Percentiles rank a stretch among this genome's conserved stretches.
phyloP scores from a whole-genome alignment of 2,888 invertebrate species.

The Ochropleura leucogaster region DNA sequence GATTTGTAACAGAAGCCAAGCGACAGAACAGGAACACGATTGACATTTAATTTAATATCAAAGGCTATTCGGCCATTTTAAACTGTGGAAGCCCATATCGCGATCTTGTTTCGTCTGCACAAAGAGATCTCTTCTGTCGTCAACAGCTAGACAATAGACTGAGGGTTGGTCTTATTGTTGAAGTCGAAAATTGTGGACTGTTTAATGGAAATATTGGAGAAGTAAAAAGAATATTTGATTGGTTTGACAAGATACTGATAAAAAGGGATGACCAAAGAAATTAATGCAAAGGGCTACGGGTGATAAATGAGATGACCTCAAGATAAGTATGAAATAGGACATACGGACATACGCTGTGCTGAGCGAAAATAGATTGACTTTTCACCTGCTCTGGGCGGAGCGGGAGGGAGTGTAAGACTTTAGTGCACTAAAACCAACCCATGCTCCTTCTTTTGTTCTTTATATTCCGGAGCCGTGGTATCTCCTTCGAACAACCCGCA shows the following conservation, averaged over 20 bases:
- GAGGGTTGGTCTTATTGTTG: constrained; percentile 37
- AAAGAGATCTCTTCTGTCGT: constrained; percentile 51
- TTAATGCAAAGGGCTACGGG: neutral
- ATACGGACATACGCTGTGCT: neutral
- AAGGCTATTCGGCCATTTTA: constrained; percentile 51
- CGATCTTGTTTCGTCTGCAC: constrained; percentile 59
- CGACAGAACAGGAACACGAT: constrained; percentile 38
- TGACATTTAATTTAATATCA: constrained; percentile 60
- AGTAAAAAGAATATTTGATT: neutral
- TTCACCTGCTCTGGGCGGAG: too few relatives aligned
- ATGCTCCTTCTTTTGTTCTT: too few relatives aligned
- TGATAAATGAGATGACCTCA: neutral
- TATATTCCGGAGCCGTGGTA: too few relatives aligned
- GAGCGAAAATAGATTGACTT: neutral
- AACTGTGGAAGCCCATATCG: constrained; percentile 57
- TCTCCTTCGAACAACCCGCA: too few relatives aligned
- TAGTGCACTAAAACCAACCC: too few relatives aligned
- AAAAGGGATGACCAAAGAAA: neutral
- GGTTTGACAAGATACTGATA: neutral
- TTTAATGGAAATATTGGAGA: constrained; percentile 35
- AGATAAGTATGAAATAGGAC: neutral
- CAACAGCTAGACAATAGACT: constrained; percentile 54
- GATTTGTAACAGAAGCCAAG: constrained; percentile 9
- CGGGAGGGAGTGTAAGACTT: too few relatives aligned
- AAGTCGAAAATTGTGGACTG: constrained; percentile 26